Evolutionary conservation across 92 coral and sea anemone genomes (phyloP).

Genomic region (Paramuricea clavata): DNA sequence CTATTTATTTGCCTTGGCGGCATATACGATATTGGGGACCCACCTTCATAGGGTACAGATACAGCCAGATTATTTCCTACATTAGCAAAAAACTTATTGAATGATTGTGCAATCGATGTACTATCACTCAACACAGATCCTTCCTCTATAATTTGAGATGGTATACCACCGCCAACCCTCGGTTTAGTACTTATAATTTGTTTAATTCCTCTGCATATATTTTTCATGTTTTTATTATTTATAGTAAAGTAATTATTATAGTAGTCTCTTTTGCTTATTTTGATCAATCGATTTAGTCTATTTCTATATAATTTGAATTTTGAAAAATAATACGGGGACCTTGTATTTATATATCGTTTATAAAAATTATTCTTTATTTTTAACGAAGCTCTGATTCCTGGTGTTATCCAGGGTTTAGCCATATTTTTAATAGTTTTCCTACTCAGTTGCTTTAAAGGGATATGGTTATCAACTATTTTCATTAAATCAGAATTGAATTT

Average conservation of each 20-base stretch:
- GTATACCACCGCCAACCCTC: too few species aligned
- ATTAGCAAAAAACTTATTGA: too few species aligned
- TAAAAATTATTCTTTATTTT: not conserved
- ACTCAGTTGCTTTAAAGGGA: not conserved
- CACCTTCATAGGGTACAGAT: too few species aligned
- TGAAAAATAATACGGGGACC: not conserved
- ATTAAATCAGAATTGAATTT: not conserved
- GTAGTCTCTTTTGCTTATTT: not conserved
- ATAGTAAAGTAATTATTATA: not conserved
- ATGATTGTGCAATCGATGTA: too few species aligned
- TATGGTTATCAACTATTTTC: not conserved
- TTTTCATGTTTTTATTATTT: not conserved
- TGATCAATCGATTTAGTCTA: not conserved
- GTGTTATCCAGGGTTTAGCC: constrained; percentile 1
- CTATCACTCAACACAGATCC: too few species aligned
- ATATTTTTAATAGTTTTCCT: not conserved
- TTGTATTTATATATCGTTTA: too few species aligned
- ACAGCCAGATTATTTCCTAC: too few species aligned
- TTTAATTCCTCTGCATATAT: constrained; percentile 9
- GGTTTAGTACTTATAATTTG: too few species aligned
- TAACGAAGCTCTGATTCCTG: not conserved
- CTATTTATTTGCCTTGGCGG: too few species aligned
- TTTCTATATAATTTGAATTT: not conserved
- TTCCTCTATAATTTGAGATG: too few species aligned
- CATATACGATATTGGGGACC: too few species aligned